These are phyloP conservation scores for Leucozona laternaria DNA, from an alignment of 2,888 invertebrate species.

Conservation along the genomic window DNA sequence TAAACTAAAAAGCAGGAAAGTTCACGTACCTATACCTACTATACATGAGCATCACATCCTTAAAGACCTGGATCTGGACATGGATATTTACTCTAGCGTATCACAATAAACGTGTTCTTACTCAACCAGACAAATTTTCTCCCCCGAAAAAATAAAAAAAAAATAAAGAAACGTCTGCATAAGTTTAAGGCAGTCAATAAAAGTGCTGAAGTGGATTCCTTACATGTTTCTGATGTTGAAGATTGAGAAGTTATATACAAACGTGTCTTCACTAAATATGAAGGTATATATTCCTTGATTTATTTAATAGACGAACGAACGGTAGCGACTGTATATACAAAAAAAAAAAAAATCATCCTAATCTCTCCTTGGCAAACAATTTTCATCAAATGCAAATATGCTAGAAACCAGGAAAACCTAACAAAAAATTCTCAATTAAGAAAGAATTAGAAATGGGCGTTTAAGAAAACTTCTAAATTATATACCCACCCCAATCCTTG, in stretches of 20 bases:
- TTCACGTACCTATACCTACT: conserved; percentile 33
- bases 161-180: not conserved
- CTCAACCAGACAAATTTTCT: conserved; percentile 55
- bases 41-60: conserved; percentile 22
- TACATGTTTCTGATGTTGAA: not conserved
- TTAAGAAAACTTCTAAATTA: conserved; percentile 68
- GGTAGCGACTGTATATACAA: not conserved
- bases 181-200: conserved; percentile 39
- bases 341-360: not conserved
- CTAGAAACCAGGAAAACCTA: conserved; percentile 1
- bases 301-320: conserved; percentile 1
- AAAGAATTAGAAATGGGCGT: conserved; percentile 74
- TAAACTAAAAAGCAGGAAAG: conserved; percentile 49
- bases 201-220: conserved; percentile 43
- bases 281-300: conserved; percentile 18
- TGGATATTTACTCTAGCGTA: conserved; percentile 72
- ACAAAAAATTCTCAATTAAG: conserved; percentile 63
- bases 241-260: not conserved
- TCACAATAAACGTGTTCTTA: conserved; percentile 67
- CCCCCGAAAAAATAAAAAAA: not conserved
- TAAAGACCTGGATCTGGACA: conserved; percentile 57
- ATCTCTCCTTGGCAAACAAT: conserved; percentile 38
- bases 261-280: conserved; percentile 29
- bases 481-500: conserved; percentile 40
- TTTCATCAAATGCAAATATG: conserved; percentile 61